A percentile compares a stretch with the other conserved stretches of the same genome.
These are phyloP conservation scores for Portevinia maculata DNA, from an alignment of 2,888 invertebrate species.

Conservation along the genomic window DNA sequence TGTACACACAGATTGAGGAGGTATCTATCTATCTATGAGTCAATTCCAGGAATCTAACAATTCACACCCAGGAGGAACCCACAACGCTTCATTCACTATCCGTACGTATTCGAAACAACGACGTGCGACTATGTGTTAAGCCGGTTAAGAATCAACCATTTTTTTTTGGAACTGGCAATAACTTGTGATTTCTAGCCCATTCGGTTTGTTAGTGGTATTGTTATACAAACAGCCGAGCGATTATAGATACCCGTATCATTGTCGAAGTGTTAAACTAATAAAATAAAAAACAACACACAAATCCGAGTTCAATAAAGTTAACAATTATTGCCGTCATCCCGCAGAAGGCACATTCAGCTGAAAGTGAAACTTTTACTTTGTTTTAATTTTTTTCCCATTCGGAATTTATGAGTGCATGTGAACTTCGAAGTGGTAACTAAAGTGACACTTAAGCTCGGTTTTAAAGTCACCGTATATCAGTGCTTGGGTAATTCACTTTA, in stretches of 20 bases:
- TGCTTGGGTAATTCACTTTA: constrained; percentile 51
- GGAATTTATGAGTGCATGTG: constrained; percentile 56
- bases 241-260: constrained; percentile 21
- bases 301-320: constrained; percentile 65
- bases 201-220: constrained; percentile 50
- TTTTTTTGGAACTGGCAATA: constrained; percentile 32
- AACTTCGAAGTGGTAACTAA: constrained; percentile 18
- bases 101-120: constrained; percentile 79
- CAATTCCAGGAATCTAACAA: constrained; percentile 82
- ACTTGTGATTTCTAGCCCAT: constrained; percentile 44
- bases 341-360: not conserved
- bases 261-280: constrained; percentile 63
- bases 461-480: constrained; percentile 39
- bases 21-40: constrained; percentile 76
- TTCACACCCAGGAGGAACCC: constrained; percentile 81
- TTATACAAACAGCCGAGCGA: constrained; percentile 29
- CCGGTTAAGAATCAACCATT: constrained; percentile 6
- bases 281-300: constrained; percentile 34
- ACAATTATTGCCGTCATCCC: constrained; percentile 54
- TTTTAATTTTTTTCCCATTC: constrained; percentile 15
- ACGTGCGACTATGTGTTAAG: constrained; percentile 76
- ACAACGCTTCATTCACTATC: constrained; percentile 81
- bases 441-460: constrained; percentile 57
- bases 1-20: constrained; percentile 48
- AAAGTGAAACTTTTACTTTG: constrained; percentile 58